These are phyloP conservation scores for Hyphantria cunea DNA, from an alignment of 1,140 invertebrate species.

Conservation along the genomic window DNA sequence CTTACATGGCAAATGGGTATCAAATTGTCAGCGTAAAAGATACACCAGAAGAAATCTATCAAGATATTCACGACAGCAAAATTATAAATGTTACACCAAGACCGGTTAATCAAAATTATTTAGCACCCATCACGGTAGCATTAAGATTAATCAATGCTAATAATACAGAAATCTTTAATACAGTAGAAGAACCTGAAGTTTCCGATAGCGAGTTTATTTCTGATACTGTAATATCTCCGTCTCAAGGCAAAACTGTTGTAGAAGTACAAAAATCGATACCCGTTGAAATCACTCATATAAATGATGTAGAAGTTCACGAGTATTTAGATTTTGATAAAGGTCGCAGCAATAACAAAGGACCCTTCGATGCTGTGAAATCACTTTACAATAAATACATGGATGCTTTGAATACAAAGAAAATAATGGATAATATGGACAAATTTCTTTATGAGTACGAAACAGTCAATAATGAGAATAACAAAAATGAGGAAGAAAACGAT, in stretches of 20 bases:
- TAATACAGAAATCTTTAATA: conserved; percentile 52
- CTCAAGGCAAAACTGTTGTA: conserved; percentile 76
- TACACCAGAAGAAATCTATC: conserved; percentile 38
- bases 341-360: conserved; percentile 55
- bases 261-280: conserved; percentile 84
- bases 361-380: conserved; percentile 46
- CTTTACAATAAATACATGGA: conserved; percentile 63
- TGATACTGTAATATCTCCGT: conserved; percentile 51
- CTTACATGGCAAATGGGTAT: conserved; percentile 68
- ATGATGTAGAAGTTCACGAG: conserved; percentile 76
- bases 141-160: conserved; percentile 75
- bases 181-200: conserved; percentile 58
- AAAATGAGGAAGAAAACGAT: conserved; percentile 44
- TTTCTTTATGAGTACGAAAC: conserved; percentile 55
- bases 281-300: conserved; percentile 73
- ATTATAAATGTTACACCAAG: conserved; percentile 73
- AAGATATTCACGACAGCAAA: conserved; percentile 36
- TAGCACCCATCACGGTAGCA: conserved; percentile 82
- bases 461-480: conserved; percentile 40
- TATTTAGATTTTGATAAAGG: conserved; percentile 76
- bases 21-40: conserved; percentile 59
- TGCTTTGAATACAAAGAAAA: conserved; percentile 54
- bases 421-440: conserved; percentile 59
- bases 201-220: conserved; percentile 64
- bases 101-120: conserved; percentile 77